Evolutionary conservation across 1,140 invertebrate species (phyloP).

Genomic region (Lutraria rhynchaena): DNA sequence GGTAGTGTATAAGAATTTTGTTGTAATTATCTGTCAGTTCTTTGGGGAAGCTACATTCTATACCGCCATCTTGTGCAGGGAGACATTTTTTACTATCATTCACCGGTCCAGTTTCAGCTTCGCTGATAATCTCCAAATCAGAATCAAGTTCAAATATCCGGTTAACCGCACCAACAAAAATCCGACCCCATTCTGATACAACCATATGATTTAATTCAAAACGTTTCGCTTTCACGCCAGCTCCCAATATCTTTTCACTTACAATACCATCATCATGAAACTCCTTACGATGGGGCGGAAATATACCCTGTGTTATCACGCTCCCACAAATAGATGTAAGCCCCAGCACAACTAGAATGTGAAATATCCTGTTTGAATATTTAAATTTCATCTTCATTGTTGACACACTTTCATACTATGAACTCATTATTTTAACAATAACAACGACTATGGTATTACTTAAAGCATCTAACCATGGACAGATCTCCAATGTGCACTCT

Average conservation of each 20-base stretch:
- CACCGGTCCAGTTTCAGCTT: conserved; percentile 87
- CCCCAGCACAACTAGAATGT: conserved; percentile 28
- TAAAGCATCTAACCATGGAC: too few species aligned
- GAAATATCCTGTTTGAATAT: conserved; percentile 22
- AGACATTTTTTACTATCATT: conserved; percentile 73
- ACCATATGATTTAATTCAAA: conserved; percentile 89
- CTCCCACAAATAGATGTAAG: conserved; percentile 42
- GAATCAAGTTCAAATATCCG: conserved; percentile 95
- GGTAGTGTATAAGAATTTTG: conserved; percentile 97
- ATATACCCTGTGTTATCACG: conserved; percentile 46
- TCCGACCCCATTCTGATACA: conserved; percentile 90
- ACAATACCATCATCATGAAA: conserved; percentile 31
- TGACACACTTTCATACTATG: too few species aligned
- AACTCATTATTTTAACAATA: too few species aligned
- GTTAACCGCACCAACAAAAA: conserved; percentile 97
- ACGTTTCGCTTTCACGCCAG: conserved; percentile 21
- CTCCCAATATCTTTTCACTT: conserved; percentile 33
- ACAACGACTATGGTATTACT: too few species aligned
- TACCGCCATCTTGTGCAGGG: conserved; percentile 49
- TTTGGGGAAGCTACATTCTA: conserved; percentile 33
- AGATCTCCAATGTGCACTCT: too few species aligned
- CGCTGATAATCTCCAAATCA: conserved; percentile 88
- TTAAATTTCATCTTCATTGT: conserved; percentile 8
- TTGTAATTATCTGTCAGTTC: conserved; percentile 93
- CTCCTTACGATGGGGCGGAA: conserved; percentile 14